Evolutionary conservation across 2,888 invertebrate genomes (phyloP), one percentile per base, ranked within the genome.

Genomic region (Troides oblongomaculatus): DNA sequence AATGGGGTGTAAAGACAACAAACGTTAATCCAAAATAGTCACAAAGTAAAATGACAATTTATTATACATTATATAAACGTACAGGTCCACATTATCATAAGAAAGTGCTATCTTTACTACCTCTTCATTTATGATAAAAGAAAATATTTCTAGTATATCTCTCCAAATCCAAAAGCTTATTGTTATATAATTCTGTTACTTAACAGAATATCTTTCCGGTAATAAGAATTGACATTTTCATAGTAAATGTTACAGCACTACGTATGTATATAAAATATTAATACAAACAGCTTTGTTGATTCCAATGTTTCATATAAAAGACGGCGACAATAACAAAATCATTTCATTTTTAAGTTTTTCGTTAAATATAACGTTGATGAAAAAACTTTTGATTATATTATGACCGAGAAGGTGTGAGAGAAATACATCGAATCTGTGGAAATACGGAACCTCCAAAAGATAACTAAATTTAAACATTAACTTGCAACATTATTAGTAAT

Each of bases 221-320:
- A 23, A 17, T 17, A 50, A 25, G 46, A 17, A 46, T 21, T 46
- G 62, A 62, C 62, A 62, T 62, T 62, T 62, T 10, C 14, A 23
- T 62, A 14, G 14, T 50, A 62, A 62, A 62, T 62, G 62, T 17
- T 62, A 46, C 21, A 21, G 46, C 46, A 6, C 46, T 23, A 25
- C 17, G 1, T 4, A 30, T 30, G 30, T 12, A 23, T 25, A 58
- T 58, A 58, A 12, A 23, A 23, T 58, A 23, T 12, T 23, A 14
- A 58, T 14, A 21, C 18, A 10, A 10, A 58, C 14, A 58, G 3
- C 10, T 7, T 14, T n/a, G 23, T 58, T 58, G 2, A 58, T 23
- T 12, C 57, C 1, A 23, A 25, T 12, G 21, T n/a, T 58, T 23
- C 10, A 23, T 58, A 58, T 58, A 58, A 58, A 58, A 58, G 57